Conservation (phyloP, 1,140 invertebrate genomes). For the Heliconius melpomene region DNA sequence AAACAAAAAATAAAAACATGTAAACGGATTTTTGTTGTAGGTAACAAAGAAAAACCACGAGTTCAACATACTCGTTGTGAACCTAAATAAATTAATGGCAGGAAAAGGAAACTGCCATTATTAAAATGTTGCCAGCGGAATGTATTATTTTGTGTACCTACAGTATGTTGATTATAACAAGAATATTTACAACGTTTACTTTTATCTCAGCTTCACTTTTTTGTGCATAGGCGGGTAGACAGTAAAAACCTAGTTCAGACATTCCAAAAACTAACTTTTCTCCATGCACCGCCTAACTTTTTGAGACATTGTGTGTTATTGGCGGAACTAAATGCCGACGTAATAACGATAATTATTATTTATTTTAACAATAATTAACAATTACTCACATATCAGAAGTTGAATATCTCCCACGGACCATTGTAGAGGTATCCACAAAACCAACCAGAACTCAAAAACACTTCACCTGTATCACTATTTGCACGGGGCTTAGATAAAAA, state of each 20-base stretch:
- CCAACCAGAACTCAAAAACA: conserved; percentile 39
- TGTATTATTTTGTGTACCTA: background rate
- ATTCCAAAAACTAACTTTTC: background rate
- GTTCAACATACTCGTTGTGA: conserved; percentile 32
- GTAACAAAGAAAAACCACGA: conserved; percentile 16
- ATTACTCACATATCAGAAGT: conserved; percentile 72
- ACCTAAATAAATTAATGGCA: conserved; percentile 39
- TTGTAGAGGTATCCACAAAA: conserved; percentile 44
- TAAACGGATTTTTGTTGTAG: background rate
- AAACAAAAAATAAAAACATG: background rate
- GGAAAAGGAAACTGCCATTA: conserved; percentile 34
- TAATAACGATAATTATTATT: background rate
- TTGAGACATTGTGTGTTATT: too few species aligned
- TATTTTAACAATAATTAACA: background rate
- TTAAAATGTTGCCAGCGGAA: conserved; percentile 36
- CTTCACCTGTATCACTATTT: conserved; percentile 37
- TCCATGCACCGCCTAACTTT: background rate
- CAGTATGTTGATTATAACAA: background rate
- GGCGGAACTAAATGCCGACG: background rate
- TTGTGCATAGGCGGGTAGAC: background rate
- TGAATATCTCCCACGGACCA: conserved; percentile 74
- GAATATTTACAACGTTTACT: background rate
- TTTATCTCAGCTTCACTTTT: background rate
- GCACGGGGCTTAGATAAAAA: conserved; percentile 52
- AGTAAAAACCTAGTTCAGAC: background rate